Evolutionary conservation across 37 sponge, comb jelly and placozoan species (phyloP), one percentile per base, ranked within the genome.

Genomic region (Beroe ovata): DNA sequence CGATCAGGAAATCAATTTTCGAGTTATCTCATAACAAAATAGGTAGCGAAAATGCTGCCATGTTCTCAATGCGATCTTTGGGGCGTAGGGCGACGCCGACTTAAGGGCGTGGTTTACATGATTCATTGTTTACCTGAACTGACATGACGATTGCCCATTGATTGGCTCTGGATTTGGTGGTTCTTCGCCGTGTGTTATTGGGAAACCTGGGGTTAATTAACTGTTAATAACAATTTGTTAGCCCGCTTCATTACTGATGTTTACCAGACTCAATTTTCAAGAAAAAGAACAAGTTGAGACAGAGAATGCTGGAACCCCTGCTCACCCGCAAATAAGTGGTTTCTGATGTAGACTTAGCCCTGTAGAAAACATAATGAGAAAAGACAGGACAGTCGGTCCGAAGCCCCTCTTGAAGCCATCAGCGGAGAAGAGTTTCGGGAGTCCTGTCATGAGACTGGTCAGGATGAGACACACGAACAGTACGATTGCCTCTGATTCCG

Each of bases 321-420:
- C 69, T 33, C 34, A 66, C 69, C 69, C 69, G 30, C 69, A 66
- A 32, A 66, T 66, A 30, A 66, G 69, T 4, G 69, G 69, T 30
- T 66, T 66, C 36, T 66, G 69, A 66, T 66, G 69, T 32, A 66
- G 36, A 30, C 32, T 30, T 1, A 66, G 69, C 2, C 69, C 69
- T 26, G 69, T 66, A 6, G 69, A 26, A 16, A 66, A 66, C 69
- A 66, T 66, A 18, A 66, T 66, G 36, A 66, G 36, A 16, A 66
- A 66, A 8, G 69, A 66, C 18, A 66, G 32, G 18, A 66, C 36
- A 6, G 69, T 66, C 2, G 69, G 69, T 19, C 69, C 69, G 30
- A 66, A 66, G 35, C 30, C 30, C 35, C 30, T 66, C 69, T 66
- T 66, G 69, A 66, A 66, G 16, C 69, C 69, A 11, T 30, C 69